Evolutionary conservation across 2,797 vertebrate species (phyloP).

Genomic region (Mycteria americana): DNA sequence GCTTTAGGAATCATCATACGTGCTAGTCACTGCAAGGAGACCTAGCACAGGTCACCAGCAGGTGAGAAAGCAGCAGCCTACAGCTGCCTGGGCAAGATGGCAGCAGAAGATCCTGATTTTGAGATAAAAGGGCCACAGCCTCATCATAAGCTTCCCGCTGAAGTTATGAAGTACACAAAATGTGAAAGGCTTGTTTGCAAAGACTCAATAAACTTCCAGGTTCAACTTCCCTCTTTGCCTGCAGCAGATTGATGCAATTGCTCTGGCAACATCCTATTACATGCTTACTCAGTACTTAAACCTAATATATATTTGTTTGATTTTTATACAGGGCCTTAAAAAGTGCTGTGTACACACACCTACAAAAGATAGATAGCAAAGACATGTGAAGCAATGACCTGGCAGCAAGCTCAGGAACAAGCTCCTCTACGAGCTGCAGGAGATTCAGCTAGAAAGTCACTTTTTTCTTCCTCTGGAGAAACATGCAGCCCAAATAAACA

Average conservation of each 20-base stretch:
- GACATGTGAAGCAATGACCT: not conserved
- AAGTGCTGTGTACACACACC: not conserved
- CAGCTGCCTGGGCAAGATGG: accelerated
- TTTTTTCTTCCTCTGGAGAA: not conserved
- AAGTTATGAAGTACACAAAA: not conserved
- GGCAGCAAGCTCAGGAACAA: not conserved
- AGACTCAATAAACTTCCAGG: not conserved
- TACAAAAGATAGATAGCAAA: not conserved
- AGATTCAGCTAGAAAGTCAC: not conserved
- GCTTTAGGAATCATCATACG: not conserved
- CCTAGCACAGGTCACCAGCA: not conserved
- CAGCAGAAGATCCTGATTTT: not conserved
- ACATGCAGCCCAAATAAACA: not conserved
- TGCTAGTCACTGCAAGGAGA: not conserved
- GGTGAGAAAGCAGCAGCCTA: not conserved
- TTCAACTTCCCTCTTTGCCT: not conserved
- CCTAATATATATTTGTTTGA: not conserved
- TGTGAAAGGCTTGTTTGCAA: not conserved
- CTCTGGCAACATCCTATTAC: not conserved
- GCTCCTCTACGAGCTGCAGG: not conserved
- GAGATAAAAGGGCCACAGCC: not conserved
- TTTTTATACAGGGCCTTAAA: not conserved
- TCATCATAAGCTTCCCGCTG: not conserved
- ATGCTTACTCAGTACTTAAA: not conserved
- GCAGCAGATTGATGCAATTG: not conserved